phyloP scores from a whole-genome alignment of 2,888 invertebrate genomes.

The Micoletzkya japonica region DNA sequence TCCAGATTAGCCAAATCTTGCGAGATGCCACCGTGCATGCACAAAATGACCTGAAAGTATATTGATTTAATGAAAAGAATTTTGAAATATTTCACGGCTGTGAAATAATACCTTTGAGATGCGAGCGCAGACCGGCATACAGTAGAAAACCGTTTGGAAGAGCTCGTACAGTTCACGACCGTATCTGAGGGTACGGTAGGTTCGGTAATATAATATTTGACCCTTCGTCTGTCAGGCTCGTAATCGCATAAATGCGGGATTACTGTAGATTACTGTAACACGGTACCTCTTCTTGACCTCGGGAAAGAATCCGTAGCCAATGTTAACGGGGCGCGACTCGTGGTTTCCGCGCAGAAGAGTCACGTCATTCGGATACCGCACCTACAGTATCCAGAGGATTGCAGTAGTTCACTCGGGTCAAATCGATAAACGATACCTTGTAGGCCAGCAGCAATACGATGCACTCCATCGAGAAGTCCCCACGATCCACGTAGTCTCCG shows the following conservation, averaged over 20 bases:
- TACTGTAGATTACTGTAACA: too few species aligned
- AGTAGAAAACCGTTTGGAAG: conserved; percentile 25
- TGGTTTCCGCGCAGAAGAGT: conserved; percentile 26
- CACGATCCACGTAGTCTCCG: conserved; percentile 25
- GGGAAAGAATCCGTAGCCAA: conserved; percentile 21
- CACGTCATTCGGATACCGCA: conserved; percentile 19
- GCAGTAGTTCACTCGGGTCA: not conserved
- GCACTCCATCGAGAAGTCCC: conserved; percentile 20
- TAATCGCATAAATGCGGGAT: not conserved
- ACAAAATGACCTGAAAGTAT: conserved; percentile 12
- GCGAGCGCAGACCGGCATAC: conserved; percentile 24
- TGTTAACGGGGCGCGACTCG: conserved; percentile 27
- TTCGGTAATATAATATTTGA: not conserved
- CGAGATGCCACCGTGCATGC: conserved; percentile 26
- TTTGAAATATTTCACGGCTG: too few species aligned
- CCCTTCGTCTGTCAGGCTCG: too few species aligned
- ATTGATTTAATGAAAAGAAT: too few species aligned
- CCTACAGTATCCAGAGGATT: not conserved
- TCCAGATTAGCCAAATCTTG: conserved; percentile 14
- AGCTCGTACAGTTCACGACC: conserved; percentile 22
- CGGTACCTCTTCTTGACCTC: conserved; percentile 19
- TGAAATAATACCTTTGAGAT: not conserved
- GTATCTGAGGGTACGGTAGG: conserved; percentile 6
- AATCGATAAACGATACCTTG: not conserved
- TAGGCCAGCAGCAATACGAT: conserved; percentile 22